Evolutionary conservation across 2,113 vertebrate genomes (phyloP).

Genomic region (Istiophorus platypterus): DNA sequence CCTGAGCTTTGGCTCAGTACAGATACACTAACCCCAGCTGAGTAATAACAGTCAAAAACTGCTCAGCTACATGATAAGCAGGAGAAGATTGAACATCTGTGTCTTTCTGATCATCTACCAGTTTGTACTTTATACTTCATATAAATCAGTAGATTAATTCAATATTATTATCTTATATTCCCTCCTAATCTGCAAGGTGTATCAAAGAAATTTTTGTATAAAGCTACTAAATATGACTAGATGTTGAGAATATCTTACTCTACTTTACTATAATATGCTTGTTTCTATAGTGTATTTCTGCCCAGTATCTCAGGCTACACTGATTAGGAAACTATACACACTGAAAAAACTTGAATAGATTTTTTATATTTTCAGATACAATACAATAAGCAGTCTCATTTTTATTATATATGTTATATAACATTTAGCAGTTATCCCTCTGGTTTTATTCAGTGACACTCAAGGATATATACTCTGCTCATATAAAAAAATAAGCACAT

Average conservation of each 20-base stretch:
- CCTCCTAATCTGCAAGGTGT: neutral
- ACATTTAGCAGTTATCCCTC: neutral
- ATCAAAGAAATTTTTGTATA: neutral
- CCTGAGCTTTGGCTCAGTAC: constrained; percentile 17
- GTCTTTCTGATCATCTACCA: neutral
- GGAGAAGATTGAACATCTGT: constrained; percentile 7
- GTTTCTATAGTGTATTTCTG: neutral
- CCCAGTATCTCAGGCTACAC: neutral
- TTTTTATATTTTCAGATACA: neutral
- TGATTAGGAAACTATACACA: constrained; percentile 5
- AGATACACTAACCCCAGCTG: constrained; percentile 28
- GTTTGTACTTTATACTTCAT: neutral
- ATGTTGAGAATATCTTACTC: neutral
- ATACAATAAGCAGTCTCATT: constrained; percentile 1
- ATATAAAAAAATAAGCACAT: constrained; percentile 12
- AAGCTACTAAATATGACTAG: neutral
- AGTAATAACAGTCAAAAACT: constrained; percentile 22
- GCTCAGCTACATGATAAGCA: neutral
- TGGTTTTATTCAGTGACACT: constrained; percentile 1
- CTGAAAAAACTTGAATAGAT: neutral
- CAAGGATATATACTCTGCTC: constrained; percentile 7
- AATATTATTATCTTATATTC: neutral
- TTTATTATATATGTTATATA: neutral
- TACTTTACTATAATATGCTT: neutral
- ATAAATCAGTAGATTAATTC: neutral